A percentile compares a stretch with the other conserved stretches of the same genome.
These are phyloP conservation scores for Rhadinocentrus ornatus DNA, from an alignment of 2,797 vertebrate genomes.

Conservation along the genomic window DNA sequence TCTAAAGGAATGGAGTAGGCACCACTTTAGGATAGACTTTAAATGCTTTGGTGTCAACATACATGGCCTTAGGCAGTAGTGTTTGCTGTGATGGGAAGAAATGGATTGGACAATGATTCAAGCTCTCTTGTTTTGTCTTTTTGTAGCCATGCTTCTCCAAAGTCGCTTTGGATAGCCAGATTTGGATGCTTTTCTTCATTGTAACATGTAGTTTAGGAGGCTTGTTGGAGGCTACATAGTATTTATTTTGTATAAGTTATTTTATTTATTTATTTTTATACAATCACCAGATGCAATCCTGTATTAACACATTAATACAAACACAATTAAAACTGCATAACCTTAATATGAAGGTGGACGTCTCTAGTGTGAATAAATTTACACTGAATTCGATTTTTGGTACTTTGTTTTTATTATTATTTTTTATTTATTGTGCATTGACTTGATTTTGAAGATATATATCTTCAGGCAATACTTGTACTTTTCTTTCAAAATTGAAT, in stretches of 20 bases:
- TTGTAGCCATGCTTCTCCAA: conserved; percentile 17
- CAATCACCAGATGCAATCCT: background rate
- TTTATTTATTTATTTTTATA: background rate
- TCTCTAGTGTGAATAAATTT: background rate
- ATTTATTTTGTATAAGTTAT: background rate
- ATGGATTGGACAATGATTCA: conserved; percentile 50
- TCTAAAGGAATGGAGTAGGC: conserved; percentile 61
- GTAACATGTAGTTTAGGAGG: background rate
- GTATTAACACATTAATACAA: background rate
- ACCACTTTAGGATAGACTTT: conserved; percentile 59
- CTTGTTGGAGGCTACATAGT: background rate
- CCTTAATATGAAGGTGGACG: background rate
- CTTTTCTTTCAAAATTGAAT: no score
- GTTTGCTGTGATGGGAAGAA: conserved; percentile 59
- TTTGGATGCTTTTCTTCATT: conserved; percentile 2
- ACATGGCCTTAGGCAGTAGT: conserved; percentile 43
- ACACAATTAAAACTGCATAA: background rate
- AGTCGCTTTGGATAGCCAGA: conserved; percentile 23
- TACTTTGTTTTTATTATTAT: no score
- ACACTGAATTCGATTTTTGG: background rate
- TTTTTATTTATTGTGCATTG: no score
- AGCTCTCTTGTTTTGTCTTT: conserved; percentile 32
- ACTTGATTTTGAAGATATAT: no score
- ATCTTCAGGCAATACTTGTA: no score
- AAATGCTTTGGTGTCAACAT: conserved; percentile 68